Evolutionary conservation across 1,140 invertebrate species (phyloP), one percentile per base, ranked within the genome.

Genomic region (Chionoecetes opilio): DNA sequence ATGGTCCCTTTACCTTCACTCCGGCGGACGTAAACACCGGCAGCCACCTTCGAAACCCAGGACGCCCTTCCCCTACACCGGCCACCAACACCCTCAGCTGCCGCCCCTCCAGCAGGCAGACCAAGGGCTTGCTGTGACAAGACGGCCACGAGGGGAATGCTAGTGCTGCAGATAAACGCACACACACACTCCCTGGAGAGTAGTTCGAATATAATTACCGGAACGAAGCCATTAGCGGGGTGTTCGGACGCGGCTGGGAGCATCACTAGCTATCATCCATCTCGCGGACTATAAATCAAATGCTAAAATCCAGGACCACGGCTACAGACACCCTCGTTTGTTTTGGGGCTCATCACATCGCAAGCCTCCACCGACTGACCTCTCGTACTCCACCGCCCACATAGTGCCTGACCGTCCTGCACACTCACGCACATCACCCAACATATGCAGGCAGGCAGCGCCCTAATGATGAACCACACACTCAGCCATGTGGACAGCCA

Each of bases 191-290:
- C 46, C 46, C 46, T 53, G 9, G 21, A 53, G 46, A 53, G 46
- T 17, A 9, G 46, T 53, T 53, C 11, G 46, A 9, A 11, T 9
- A 53, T 92, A 87, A 91, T 41, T 84, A 35, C 87, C 35, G 34
- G 82, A 92, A 53, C 82, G 94, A 95, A 95, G 94, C 90, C 94
- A 91, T 95, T 95, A 92, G 29, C 6, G 32, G 89, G 84, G 89
- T 86, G 82, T 95, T 92, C 90, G 94, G 94, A 95, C 94, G 90
- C 89, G 90, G 94, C 75, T 38, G 37, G 82, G 86, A n/a, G 53
- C 94, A 92, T 95, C 94, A 92, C 94, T 95, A 92, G 94, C 90
- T 90, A 95, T 92, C 94, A 95, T 95, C 94, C 92, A 95, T 95
- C 94, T 95, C 90, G 84, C 94, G 8, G 90, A 82, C 90, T 92